Base-by-base conservation (phyloP, 2,888 invertebrate species). In the Acanthosepion pharaonis region DNA sequence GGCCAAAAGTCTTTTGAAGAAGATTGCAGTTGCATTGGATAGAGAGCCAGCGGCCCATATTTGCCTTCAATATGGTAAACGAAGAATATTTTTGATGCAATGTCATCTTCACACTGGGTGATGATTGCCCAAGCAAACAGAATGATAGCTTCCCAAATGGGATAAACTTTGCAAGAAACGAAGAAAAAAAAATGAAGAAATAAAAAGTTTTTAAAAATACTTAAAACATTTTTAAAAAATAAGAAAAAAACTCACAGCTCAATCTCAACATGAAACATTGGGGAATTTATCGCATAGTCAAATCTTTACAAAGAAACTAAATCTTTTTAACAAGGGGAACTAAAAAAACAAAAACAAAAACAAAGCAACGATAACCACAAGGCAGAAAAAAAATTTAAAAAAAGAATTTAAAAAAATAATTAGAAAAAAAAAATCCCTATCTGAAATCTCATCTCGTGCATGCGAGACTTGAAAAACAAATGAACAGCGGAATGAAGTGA, bases 381-480 rank as follows among this genome's bases (percentile, higher is more conserved):
- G 0, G 0, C 59, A 59, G 20, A 59, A 59, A 59, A 78, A n/a
- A 28, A 8, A 78, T 0, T 33, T n/a, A 15, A n/a, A 18, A 78
- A 15, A 78, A 78, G n/a, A 78, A 78, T 4, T 5, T n/a, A 0
- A 78, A 15, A 78, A 15, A 78, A 78, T n/a, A 78, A 59, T 23
- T n/a, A 78, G n/a, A 8, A 78, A 15, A 78, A 11, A n/a, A 28
- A 78, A 78, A 18, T 78, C 78, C n/a, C n/a, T 78, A 78, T 78
- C 78, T 20, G 78, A 78, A 78, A 78, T 78, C 78, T 78, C 78
- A 78, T 78, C 78, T 78, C n/a, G 78, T 78, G 78, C 78, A 78
- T n/a, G 33, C 11, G 78, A 78, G 78, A 78, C 5, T 78, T 78
- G 3, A n/a, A 78, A 78, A 78, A 78, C 55, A 55, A 55, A 55